Conservation (phyloP, 92 coral and sea anemone genomes). For the Muricea muricata region DNA sequence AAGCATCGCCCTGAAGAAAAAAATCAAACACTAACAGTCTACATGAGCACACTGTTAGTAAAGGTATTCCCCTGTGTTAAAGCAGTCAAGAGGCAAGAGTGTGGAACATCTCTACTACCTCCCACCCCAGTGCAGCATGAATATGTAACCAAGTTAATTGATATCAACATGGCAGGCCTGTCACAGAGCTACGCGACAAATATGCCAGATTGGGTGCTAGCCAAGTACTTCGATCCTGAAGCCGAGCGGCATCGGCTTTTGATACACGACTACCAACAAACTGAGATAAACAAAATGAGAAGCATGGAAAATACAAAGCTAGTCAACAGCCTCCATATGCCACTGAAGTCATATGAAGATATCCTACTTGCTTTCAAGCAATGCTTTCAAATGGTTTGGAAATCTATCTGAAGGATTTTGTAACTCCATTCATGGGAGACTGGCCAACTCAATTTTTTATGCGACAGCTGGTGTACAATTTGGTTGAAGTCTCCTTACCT, state of each 20-base stretch:
- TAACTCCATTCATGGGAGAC: background rate
- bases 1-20: conserved; percentile 9
- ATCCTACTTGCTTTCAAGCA: too few relatives aligned
- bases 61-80: background rate
- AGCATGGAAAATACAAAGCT: too few relatives aligned
- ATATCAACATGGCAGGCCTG: background rate
- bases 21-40: background rate
- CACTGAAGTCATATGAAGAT: too few relatives aligned
- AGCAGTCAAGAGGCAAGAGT: background rate
- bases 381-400: too few relatives aligned
- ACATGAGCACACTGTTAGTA: too few relatives aligned
- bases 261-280: too few relatives aligned
- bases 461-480: conserved; percentile 31
- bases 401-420: too few relatives aligned
- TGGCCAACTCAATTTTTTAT: conserved; percentile 32
- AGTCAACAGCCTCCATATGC: too few relatives aligned
- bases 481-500: conserved; percentile 17
- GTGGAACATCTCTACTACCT: background rate
- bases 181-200: background rate
- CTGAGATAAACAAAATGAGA: too few relatives aligned
- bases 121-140: background rate
- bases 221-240: background rate
- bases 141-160: background rate
- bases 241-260: too few relatives aligned
- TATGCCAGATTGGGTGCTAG: background rate